Percentiles rank a stretch among this genome's conserved stretches.
Evolutionary conservation across 2,113 vertebrate species (phyloP).

Genomic region (Syngnathus scovelli): DNA sequence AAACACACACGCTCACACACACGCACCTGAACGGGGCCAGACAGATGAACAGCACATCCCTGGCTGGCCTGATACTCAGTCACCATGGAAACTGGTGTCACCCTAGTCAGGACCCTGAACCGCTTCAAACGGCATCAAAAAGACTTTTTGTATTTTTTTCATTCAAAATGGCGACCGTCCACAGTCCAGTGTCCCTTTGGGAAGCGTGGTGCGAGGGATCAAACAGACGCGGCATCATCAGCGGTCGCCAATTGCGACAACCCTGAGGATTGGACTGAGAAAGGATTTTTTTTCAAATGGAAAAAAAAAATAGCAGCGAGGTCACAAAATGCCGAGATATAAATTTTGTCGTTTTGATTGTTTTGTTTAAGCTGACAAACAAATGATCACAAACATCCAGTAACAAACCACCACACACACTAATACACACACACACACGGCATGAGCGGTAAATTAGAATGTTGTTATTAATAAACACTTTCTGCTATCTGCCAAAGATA

Average conservation of each 20-base stretch:
- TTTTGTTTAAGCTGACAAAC: not conserved
- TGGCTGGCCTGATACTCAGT: constrained; percentile 28
- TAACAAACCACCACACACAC: not conserved
- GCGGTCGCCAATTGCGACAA: not conserved
- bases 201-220: not conserved
- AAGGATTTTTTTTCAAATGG: no score
- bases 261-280: not conserved
- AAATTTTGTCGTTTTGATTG: no score
- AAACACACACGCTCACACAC: constrained; percentile 17
- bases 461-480: constrained; percentile 27
- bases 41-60: constrained; percentile 40
- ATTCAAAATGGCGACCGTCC: not conserved
- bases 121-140: constrained; percentile 28
- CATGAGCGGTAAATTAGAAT: not conserved
- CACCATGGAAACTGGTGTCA: constrained; percentile 43
- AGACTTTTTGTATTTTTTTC: not conserved
- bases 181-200: not conserved
- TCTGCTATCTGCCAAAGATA: constrained; percentile 23
- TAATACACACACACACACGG: not conserved
- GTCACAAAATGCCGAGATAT: no score
- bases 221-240: not conserved
- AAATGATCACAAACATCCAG: not conserved
- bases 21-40: constrained; percentile 16
- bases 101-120: constrained; percentile 27
- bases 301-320: no score